Base-by-base conservation (phyloP, 2,113 vertebrate genomes). In the Leucopsar rothschildi region DNA sequence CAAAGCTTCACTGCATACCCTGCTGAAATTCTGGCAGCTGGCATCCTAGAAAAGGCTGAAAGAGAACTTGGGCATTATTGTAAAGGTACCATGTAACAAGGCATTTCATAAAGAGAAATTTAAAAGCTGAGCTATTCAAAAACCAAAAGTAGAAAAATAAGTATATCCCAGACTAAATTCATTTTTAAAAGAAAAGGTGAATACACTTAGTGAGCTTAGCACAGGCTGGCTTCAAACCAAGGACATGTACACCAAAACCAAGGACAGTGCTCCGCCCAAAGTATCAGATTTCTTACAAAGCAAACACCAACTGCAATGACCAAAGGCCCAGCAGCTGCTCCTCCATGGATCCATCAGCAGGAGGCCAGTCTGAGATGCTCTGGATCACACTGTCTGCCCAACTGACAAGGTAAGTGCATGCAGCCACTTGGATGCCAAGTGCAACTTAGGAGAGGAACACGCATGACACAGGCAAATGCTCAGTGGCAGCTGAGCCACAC, bases 361-460 rank as follows among this genome's bases (percentile, higher is more conserved):
- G n/a, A 15, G 21, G 7, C n/a, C 52, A 28, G 29, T 31, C 31
- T 2, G 13, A 3, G 2, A 29, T 11, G 50, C 28, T 79, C 56
- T 61, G 55, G 53, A 18, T 6, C 1, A 0, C 0, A 0, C 23
- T 35, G 20, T 45, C 33, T 27, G 21, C 57, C 40, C 5, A 0
- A 11, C 11, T 13, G 59, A 50, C 24, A 35, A 64, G 69, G 76
- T 60, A 55, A 79, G 42, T 0, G 2, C 15, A 4, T 0, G 0
- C 12, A 11, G 75, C 13, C 2, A 0, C 35, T n/a, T 47, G n/a
- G 17, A 70, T 69, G 47, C 31, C 28, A 52, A 70, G 28, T 0
- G 6, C 25, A 66, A 11, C 37, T 80, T 20, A 44, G 11, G 39
- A 88, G 56, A 68, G 86, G 73, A 93, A 65, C 81, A 82, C 0